Evolutionary conservation across 2,113 vertebrate genomes (phyloP).

Genomic region (Zosterops lateralis): DNA sequence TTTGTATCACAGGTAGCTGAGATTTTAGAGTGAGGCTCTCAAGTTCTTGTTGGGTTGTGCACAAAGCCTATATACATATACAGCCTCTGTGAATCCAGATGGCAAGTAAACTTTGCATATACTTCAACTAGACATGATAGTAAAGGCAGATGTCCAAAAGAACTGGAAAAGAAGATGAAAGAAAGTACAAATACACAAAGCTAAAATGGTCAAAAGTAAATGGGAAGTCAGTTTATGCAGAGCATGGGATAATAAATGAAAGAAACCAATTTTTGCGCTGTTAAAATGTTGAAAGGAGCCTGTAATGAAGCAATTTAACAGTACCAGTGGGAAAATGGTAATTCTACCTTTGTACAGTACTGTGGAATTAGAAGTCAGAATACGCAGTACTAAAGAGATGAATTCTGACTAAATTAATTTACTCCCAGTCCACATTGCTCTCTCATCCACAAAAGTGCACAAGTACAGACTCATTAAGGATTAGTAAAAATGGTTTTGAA

Average conservation of each 20-base stretch:
- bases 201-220: constrained; percentile 14
- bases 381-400: background rate
- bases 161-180: constrained; percentile 23
- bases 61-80: background rate
- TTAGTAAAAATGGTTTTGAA: background rate
- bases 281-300: constrained; percentile 26
- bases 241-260: background rate
- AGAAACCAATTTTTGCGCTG: background rate
- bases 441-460: background rate
- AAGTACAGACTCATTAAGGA: background rate
- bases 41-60: background rate
- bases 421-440: background rate
- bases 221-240: background rate
- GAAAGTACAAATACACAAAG: background rate
- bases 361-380: constrained; percentile 26
- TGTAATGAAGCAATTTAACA: constrained; percentile 45
- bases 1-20: background rate
- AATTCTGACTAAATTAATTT: background rate
- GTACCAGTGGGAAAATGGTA: constrained; percentile 34
- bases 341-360: constrained; percentile 25
- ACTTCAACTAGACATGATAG: background rate
- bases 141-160: background rate
- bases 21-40: background rate
- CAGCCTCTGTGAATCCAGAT: background rate
- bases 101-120: background rate